A percentile compares a stretch with the other conserved stretches of the same genome.
phyloP scores from a whole-genome alignment of 2,113 vertebrate species.

The Todiramphus chloris region DNA sequence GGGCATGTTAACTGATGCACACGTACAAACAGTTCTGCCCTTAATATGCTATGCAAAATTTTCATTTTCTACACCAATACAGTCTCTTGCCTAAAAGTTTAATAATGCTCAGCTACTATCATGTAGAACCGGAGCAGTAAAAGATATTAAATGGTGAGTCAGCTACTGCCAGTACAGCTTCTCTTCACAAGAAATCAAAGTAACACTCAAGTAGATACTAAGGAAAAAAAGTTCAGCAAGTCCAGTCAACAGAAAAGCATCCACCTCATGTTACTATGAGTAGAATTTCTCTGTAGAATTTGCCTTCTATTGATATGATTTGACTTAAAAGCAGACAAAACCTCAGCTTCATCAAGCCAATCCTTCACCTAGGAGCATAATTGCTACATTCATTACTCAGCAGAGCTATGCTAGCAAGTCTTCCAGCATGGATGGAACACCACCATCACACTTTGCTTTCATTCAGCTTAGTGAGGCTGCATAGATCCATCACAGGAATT shows the following conservation, averaged over 20 bases:
- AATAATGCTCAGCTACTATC: background rate
- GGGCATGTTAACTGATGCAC: background rate
- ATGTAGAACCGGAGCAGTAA: background rate
- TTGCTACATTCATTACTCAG: background rate
- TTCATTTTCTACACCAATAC: background rate
- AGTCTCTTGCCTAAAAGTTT: background rate
- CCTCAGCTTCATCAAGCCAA: background rate
- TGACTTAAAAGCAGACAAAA: background rate
- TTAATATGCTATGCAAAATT: background rate
- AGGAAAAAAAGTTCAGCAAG: background rate
- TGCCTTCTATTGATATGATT: background rate
- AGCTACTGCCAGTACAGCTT: background rate
- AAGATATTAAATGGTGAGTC: background rate
- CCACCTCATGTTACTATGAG: background rate
- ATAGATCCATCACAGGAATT: background rate
- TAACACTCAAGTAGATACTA: accelerated
- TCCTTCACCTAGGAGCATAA: background rate
- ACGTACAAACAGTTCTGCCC: background rate
- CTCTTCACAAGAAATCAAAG: background rate
- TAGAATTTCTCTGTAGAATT: background rate
- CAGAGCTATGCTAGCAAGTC: background rate
- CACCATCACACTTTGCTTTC: background rate
- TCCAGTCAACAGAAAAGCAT: background rate
- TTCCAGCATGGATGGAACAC: background rate
- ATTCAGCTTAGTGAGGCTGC: background rate